Base-by-base conservation (phyloP, 1,140 invertebrate species). In the Berghia stephanieae region DNA sequence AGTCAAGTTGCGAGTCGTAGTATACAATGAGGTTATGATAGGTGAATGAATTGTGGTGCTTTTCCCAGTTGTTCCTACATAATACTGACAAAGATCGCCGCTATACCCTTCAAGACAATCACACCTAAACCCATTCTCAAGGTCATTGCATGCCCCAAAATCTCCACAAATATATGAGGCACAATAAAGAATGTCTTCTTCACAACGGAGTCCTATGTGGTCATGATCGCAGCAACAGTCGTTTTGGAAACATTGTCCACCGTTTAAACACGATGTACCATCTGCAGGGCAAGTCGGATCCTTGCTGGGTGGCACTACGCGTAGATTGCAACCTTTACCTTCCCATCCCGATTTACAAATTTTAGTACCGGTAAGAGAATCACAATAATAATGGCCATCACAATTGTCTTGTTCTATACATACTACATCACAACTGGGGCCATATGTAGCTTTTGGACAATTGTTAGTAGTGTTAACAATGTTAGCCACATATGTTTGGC, bases 71-170 rank as follows among this genome's bases (percentile, higher is more conserved):
- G n/a, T n/a, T n/a, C n/a, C n/a, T n/a, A n/a, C n/a, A n/a, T n/a
- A n/a, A n/a, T n/a, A n/a, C n/a, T n/a, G n/a, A 81, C 83, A 85
- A 42, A 67, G 38, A 43, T 67, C 13, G 6, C 83, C 83, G 24
- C 77, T 75, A 71, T 68, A 85, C 70, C 86, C 93, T 2, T 91
- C 83, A 67, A 92, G 91, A 77, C 83, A 84, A 18, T 36, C n/a
- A 55, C 81, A 82, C 21, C 31, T 49, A 66, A 72, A 82, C 3
- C 75, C 76, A 18, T 13, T 52, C 3, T 49, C 43, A n/a, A 78
- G 42, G 46, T 83, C 81, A 18, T 69, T 36, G 63, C 81, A 83
- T 1, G 24, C 57, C 3, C 80, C 80, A 38, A 40, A 34, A 18
- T 78, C 27, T 31, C 43, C 42, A 74, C 84, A 85, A 6, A 82